Evolutionary conservation across 1,140 invertebrate species (phyloP).

Genomic region (Asbolus verrucosus): DNA sequence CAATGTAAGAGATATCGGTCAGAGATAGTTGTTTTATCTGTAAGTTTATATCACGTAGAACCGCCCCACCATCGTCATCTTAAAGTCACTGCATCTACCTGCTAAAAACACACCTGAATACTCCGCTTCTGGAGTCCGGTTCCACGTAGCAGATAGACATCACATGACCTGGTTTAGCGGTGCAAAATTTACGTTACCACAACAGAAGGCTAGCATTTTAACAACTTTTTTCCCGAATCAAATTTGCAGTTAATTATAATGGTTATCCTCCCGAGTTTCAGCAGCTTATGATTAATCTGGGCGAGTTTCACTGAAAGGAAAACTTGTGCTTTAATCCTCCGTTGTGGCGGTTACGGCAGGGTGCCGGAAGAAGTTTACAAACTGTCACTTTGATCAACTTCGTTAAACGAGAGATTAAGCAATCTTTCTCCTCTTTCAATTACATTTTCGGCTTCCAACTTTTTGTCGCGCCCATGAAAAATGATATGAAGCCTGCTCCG

Average conservation of each 20-base stretch:
- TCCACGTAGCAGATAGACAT: neutral
- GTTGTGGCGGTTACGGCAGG: neutral
- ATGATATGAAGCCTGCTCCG: conserved; percentile 15
- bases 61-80: conserved; percentile 22
- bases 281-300: too few species aligned
- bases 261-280: too few species aligned
- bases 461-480: conserved; percentile 31
- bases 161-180: conserved; percentile 22
- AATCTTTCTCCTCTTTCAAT: conserved; percentile 29
- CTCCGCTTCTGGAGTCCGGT: conserved; percentile 30
- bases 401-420: conserved; percentile 25
- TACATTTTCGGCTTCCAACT: neutral
- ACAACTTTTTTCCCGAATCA: too few species aligned
- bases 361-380: conserved; percentile 10
- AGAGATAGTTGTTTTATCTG: conserved; percentile 38
- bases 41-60: conserved; percentile 29
- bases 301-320: too few species aligned
- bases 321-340: neutral
- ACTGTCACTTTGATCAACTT: conserved; percentile 27
- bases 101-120: conserved; percentile 31
- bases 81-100: conserved; percentile 26
- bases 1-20: conserved; percentile 35
- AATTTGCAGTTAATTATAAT: too few species aligned
- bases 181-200: conserved; percentile 30
- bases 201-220: too few species aligned